These are phyloP conservation scores for Eclectus roratus DNA, from an alignment of 2,113 vertebrate species.

Conservation along the genomic window DNA sequence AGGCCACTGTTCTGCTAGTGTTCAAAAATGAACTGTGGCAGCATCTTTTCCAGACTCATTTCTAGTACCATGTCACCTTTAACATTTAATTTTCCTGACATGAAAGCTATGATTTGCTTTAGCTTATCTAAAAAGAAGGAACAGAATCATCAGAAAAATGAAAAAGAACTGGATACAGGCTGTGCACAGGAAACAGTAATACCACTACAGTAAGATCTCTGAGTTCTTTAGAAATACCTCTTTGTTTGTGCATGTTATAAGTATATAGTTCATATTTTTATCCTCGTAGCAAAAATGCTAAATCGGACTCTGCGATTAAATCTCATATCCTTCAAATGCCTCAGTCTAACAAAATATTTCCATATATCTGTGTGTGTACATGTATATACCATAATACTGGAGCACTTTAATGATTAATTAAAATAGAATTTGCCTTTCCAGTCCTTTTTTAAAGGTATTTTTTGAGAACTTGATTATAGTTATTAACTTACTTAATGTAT, in stretches of 20 bases:
- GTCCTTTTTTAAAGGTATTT: background rate
- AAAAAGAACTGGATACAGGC: background rate
- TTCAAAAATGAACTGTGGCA: conserved; percentile 74
- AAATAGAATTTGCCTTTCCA: background rate
- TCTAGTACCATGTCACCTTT: conserved; percentile 82
- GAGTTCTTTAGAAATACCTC: background rate
- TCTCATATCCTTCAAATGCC: background rate
- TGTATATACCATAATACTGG: background rate
- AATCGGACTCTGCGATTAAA: background rate
- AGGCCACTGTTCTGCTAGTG: background rate
- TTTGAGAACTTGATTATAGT: background rate
- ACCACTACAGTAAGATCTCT: background rate
- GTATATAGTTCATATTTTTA: background rate
- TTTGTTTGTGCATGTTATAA: background rate
- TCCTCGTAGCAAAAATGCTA: background rate
- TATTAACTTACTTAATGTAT: background rate
- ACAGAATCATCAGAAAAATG: background rate
- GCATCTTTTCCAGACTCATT: conserved; percentile 84
- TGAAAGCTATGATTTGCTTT: conserved; percentile 84
- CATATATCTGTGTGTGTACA: too few species aligned
- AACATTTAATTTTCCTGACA: conserved; percentile 81
- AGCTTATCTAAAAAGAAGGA: conserved; percentile 75
- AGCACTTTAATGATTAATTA: background rate
- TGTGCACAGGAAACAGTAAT: background rate
- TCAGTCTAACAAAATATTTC: background rate